phyloP scores from a whole-genome alignment of 1,140 invertebrate genomes.

The Pomacea maculata region DNA sequence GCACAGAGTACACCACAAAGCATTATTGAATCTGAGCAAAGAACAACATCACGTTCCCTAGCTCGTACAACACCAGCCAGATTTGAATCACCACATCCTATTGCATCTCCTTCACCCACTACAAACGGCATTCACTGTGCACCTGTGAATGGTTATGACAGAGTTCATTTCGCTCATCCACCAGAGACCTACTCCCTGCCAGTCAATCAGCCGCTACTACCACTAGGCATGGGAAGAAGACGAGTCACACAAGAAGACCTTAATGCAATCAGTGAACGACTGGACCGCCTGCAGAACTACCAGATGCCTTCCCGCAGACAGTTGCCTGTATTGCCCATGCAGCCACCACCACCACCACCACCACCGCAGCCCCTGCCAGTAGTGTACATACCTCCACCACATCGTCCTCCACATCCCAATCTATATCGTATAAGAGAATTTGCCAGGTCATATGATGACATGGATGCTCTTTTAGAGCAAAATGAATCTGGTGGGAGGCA shows the following conservation, averaged over 20 bases:
- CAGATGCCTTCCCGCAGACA: constrained; percentile 40
- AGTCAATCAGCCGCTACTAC: constrained; percentile 28
- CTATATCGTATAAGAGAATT: constrained; percentile 44
- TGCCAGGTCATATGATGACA: constrained; percentile 46
- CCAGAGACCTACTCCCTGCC: constrained; percentile 28
- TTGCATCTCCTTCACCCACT: constrained; percentile 25
- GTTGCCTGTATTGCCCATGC: constrained; percentile 28
- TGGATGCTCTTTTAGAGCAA: constrained; percentile 46
- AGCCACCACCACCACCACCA: constrained; percentile 34
- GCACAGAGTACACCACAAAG: constrained; percentile 24
- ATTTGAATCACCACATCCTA: constrained; percentile 27
- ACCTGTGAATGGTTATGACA: constrained; percentile 33
- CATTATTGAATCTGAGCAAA: constrained; percentile 31
- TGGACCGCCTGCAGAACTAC: constrained; percentile 52
- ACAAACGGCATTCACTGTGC: constrained; percentile 3
- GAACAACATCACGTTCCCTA: constrained; percentile 32
- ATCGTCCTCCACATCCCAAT: constrained; percentile 25
- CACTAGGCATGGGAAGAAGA: constrained; percentile 14
- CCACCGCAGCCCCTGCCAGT: constrained; percentile 17
- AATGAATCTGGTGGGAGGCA: constrained; percentile 36
- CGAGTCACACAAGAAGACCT: constrained; percentile 55
- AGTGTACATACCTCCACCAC: constrained; percentile 19
- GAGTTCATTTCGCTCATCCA: constrained; percentile 29
- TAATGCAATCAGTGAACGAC: constrained; percentile 47
- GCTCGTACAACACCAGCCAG: constrained; percentile 31